Conservation (phyloP, 2,797 vertebrate genomes). For the Lophius americanus region DNA sequence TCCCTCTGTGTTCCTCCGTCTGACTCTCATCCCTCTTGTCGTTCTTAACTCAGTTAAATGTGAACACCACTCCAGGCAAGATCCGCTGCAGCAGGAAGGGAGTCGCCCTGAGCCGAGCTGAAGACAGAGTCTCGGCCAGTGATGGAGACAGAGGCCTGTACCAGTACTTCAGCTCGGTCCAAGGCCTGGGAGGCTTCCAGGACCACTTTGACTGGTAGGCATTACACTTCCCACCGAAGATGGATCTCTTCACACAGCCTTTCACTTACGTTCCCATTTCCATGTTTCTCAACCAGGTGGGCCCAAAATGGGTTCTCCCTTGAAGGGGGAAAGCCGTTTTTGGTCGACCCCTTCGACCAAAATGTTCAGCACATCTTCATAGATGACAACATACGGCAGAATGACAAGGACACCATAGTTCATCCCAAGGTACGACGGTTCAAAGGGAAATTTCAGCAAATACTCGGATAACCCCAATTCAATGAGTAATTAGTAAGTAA, state of each 20-base stretch:
- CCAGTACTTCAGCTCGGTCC: slow-evolving; percentile 81
- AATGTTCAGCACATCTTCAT: slow-evolving; percentile 89
- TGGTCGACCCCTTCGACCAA: slow-evolving; percentile 88
- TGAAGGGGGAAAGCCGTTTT: slow-evolving; percentile 88
- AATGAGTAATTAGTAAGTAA: too few relatives aligned
- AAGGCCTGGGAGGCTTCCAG: slow-evolving; percentile 88
- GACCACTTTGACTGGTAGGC: slow-evolving; percentile 91
- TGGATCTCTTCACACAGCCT: background rate
- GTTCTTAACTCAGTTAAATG: slow-evolving; percentile 74
- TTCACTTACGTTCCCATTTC: background rate
- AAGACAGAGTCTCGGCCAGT: slow-evolving; percentile 36
- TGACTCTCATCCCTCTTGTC: background rate
- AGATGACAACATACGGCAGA: slow-evolving; percentile 90
- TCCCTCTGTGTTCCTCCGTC: background rate
- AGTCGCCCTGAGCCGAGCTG: slow-evolving; percentile 77
- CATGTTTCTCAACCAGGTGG: slow-evolving; percentile 82
- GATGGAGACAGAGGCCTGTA: slow-evolving; percentile 80
- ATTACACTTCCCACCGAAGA: background rate
- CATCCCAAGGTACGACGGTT: slow-evolving; percentile 81
- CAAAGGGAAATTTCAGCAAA: too few relatives aligned
- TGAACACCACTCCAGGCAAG: slow-evolving; percentile 80
- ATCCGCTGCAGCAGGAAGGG: slow-evolving; percentile 85
- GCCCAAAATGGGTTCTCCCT: slow-evolving; percentile 80
- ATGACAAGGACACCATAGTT: slow-evolving; percentile 86
- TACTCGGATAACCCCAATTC: too few relatives aligned